Evolutionary conservation across 2,797 vertebrate species (phyloP), one percentile per base, ranked within the genome.

Genomic region (Anniella stebbinsi): DNA sequence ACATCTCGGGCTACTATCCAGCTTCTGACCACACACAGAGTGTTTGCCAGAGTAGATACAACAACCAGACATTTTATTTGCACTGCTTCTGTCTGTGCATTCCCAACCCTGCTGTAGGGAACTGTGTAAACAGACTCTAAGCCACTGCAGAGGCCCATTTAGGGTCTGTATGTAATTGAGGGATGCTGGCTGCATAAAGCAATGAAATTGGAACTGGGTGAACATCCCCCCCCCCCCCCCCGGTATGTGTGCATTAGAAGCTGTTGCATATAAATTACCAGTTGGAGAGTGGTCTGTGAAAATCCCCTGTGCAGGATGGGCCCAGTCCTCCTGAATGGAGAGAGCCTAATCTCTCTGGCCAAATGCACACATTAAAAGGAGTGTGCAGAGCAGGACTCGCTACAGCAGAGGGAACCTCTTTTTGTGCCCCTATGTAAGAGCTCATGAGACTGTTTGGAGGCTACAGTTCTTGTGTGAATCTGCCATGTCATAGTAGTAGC

Each of bases 41-140:
- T 80, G 41, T 28, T 80, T 82, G 30, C 63, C 72, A 83, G 17
- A 69, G 15, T 38, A 69, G 75, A 67, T 48, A 78, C 38, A 91
- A 60, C 72, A 84, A 80, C 57, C 57, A 63, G 23, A 69, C n/a
- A 66, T 67, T 66, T 86, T 85, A 66, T 90, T 66, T 81, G 54
- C 1, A 38, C 57, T 30, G n/a, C 60, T 80, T 87, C n/a, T 51
- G 33, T 15, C 54, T 21, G 7, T 82, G 77, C 45, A 45, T 85
- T 89, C 36, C 63, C 48, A 86, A 10, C 54, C n/a, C 41, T 51
- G 75, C 77, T n/a, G 54, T 63, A 48, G 69, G 51, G 80, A 88
- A 18, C 33, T 75, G 13, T 75, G 13, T 75, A 75, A 88, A 54
- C 18, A 83, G 48, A 57, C 48, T 17, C 54, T 66, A 9, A 63